A percentile compares a stretch with the other conserved stretches of the same genome.
Conservation (phyloP, 2,113 vertebrate species). For the Pristiophorus japonicus region DNA sequence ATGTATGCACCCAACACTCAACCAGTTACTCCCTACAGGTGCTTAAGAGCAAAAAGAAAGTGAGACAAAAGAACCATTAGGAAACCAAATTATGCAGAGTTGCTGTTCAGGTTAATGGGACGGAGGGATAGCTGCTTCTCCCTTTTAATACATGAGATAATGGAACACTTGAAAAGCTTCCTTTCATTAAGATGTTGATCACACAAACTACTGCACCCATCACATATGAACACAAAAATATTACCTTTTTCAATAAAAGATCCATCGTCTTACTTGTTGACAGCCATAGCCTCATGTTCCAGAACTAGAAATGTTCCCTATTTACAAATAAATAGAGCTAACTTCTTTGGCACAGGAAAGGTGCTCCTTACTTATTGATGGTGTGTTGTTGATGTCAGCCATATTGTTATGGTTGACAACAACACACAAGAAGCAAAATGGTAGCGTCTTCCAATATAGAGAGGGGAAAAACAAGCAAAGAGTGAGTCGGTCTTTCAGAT, state of each 20-base stretch:
- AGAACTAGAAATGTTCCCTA: neutral
- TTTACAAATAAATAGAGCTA: neutral
- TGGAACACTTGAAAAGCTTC: neutral
- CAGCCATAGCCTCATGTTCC: neutral
- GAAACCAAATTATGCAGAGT: neutral
- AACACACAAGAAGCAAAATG: neutral
- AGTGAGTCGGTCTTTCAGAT: neutral
- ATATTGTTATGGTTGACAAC: neutral
- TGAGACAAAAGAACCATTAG: constrained; percentile 27
- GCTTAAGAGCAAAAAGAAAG: neutral
- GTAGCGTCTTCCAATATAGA: neutral
- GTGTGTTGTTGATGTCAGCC: neutral
- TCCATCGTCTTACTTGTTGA: neutral
- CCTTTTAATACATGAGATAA: neutral
- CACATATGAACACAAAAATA: neutral
- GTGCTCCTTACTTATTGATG: neutral
- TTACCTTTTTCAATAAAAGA: neutral
- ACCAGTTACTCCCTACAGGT: neutral
- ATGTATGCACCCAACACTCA: neutral
- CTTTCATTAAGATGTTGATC: neutral
- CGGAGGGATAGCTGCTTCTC: neutral
- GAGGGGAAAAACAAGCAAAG: neutral
- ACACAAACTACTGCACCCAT: neutral
- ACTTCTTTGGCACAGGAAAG: neutral
- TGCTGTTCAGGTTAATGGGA: neutral